phyloP scores from a whole-genome alignment of 2,113 vertebrate genomes.

The Acinonyx jubatus region DNA sequence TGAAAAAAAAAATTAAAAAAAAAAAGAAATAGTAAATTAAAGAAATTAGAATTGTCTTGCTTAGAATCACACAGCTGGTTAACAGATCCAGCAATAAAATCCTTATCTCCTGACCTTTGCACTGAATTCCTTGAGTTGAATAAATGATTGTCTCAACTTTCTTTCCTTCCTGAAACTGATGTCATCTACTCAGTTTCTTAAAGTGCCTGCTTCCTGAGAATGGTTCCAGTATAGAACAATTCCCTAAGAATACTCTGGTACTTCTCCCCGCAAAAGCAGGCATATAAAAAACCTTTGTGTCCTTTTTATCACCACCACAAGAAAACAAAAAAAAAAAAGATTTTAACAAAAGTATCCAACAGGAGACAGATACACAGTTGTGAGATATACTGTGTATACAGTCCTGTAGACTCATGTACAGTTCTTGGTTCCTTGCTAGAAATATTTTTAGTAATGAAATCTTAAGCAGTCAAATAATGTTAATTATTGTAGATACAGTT shows the following conservation, averaged over 20 bases:
- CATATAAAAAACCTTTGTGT: neutral
- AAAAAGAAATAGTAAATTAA: neutral
- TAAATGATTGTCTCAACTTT: neutral
- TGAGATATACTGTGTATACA: neutral
- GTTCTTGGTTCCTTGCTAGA: neutral
- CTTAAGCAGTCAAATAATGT: neutral
- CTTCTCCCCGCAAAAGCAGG: neutral
- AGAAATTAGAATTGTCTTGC: neutral
- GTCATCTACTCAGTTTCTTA: neutral
- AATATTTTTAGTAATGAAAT: neutral
- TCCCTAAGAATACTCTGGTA: neutral
- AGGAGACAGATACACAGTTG: neutral
- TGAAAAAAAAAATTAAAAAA: too few relatives aligned
- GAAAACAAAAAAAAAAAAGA: neutral
- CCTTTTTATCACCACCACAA: neutral
- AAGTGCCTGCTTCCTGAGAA: neutral
- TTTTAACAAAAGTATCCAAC: neutral
- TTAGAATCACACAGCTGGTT: neutral
- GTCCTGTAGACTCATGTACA: neutral
- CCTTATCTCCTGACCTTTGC: neutral
- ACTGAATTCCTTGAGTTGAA: neutral
- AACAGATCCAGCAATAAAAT: neutral
- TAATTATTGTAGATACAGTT: neutral
- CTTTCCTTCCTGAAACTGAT: neutral
- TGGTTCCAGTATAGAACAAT: neutral